phyloP scores from a whole-genome alignment of 1,140 invertebrate species.

The Vanessa atalanta region DNA sequence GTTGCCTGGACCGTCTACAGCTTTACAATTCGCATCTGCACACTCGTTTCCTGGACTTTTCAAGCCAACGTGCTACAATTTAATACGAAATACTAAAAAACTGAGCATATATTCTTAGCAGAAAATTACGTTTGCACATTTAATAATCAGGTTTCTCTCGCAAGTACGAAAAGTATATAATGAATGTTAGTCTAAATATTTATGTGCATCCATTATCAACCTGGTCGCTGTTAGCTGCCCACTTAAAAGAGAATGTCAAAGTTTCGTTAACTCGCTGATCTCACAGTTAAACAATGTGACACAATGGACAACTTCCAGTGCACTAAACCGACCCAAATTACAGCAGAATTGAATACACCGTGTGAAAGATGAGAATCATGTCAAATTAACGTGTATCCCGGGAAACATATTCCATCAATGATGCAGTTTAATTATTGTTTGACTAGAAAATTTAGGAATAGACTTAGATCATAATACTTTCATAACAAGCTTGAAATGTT shows the following conservation, averaged over 20 bases:
- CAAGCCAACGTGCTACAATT: not conserved
- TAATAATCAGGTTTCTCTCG: not conserved
- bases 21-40: conserved; percentile 24
- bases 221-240: conserved; percentile 13
- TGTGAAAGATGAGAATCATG: conserved; percentile 61
- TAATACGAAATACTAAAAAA: not conserved
- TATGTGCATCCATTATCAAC: conserved; percentile 9
- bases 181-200: conserved; percentile 5
- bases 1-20: conserved; percentile 42
- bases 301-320: conserved; percentile 40
- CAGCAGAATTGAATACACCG: conserved; percentile 43
- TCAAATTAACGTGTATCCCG: conserved; percentile 54
- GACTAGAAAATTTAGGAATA: not conserved
- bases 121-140: not conserved
- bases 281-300: conserved; percentile 38
- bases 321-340: conserved; percentile 53
- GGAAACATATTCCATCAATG: conserved; percentile 45
- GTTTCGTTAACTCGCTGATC: conserved; percentile 32
- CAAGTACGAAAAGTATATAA: not conserved
- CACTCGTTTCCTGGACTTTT: conserved; percentile 3
- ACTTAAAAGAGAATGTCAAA: conserved; percentile 32
- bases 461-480: not conserved
- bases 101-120: not conserved
- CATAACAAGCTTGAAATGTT: no score
- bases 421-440: conserved; percentile 13